These are phyloP conservation scores for Branchipolynoe longqiensis DNA, from an alignment of 2,888 invertebrate species.

Conservation along the genomic window DNA sequence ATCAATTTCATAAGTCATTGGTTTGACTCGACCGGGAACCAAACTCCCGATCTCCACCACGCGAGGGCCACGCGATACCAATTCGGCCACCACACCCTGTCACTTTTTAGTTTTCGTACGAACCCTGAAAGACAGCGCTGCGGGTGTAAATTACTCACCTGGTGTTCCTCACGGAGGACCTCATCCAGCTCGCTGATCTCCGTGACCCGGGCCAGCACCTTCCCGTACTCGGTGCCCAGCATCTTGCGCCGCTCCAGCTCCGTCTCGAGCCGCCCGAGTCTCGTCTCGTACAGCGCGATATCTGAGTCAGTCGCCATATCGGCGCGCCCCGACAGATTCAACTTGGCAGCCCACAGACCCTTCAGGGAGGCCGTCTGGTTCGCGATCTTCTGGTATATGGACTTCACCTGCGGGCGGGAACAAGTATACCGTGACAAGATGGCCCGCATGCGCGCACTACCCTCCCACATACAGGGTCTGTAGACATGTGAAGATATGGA, in stretches of 20 bases:
- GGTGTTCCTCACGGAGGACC: conserved; percentile 75
- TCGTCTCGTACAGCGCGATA: conserved; percentile 73
- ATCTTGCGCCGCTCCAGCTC: conserved; percentile 77
- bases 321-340: conserved; percentile 76
- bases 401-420: conserved; percentile 73
- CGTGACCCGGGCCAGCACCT: conserved; percentile 71
- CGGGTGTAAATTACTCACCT: too few species aligned
- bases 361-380: conserved; percentile 79
- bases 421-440: too few species aligned
- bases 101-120: too few species aligned
- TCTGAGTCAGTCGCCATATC: conserved; percentile 76
- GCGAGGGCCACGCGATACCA: too few species aligned
- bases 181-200: conserved; percentile 75
- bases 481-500: too few species aligned
- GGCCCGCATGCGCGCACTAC: too few species aligned
- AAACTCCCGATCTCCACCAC: too few species aligned
- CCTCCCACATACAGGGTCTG: too few species aligned
- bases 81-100: too few species aligned
- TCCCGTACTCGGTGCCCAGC: conserved; percentile 74
- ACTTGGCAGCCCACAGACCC: conserved; percentile 80
- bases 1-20: too few species aligned
- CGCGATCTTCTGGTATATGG: conserved; percentile 77
- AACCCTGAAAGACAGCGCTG: too few species aligned
- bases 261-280: conserved; percentile 73
- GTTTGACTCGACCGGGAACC: too few species aligned